These are phyloP conservation scores for Macrotus californicus DNA, from an alignment of 2,113 vertebrate species.

Conservation along the genomic window DNA sequence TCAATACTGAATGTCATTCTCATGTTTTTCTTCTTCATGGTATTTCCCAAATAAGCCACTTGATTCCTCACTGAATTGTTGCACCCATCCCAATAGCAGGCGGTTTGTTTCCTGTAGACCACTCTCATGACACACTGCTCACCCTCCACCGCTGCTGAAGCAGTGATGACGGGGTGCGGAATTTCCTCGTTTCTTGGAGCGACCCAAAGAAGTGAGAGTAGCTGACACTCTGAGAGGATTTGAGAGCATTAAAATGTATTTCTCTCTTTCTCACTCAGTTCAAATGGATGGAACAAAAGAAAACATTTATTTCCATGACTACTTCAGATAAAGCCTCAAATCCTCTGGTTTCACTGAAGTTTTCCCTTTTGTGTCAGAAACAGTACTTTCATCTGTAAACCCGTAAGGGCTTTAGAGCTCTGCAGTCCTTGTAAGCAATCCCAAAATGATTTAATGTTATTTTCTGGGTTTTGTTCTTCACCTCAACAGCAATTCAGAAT, in stretches of 20 bases:
- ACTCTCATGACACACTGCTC: slow-evolving; percentile 10
- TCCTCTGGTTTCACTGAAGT: slow-evolving; percentile 56
- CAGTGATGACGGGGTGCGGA: not conserved
- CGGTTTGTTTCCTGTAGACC: not conserved
- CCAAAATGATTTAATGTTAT: slow-evolving; percentile 59
- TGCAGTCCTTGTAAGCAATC: slow-evolving; percentile 58
- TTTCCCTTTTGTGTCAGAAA: slow-evolving; percentile 54
- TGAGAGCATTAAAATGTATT: slow-evolving; percentile 57
- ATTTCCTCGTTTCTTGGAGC: slow-evolving; percentile 1
- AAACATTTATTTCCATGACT: slow-evolving; percentile 58
- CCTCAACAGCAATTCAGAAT: slow-evolving; percentile 51
- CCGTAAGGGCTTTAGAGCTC: slow-evolving; percentile 28
- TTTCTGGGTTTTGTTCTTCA: slow-evolving; percentile 62
- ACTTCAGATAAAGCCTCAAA: slow-evolving; percentile 64
- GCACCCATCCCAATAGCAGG: not conserved
- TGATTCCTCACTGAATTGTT: not conserved
- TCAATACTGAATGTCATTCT: not conserved
- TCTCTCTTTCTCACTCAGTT: slow-evolving; percentile 39
- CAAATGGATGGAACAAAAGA: slow-evolving; percentile 53
- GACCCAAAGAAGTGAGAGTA: not conserved
- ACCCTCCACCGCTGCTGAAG: not conserved
- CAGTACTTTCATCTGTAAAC: slow-evolving; percentile 55
- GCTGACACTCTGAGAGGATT: slow-evolving; percentile 8
- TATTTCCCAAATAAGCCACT: slow-evolving; percentile 7
- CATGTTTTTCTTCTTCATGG: not conserved